Evolutionary conservation across 92 coral and sea anemone species (phyloP).

Genomic region (Virgularia gustaviana): DNA sequence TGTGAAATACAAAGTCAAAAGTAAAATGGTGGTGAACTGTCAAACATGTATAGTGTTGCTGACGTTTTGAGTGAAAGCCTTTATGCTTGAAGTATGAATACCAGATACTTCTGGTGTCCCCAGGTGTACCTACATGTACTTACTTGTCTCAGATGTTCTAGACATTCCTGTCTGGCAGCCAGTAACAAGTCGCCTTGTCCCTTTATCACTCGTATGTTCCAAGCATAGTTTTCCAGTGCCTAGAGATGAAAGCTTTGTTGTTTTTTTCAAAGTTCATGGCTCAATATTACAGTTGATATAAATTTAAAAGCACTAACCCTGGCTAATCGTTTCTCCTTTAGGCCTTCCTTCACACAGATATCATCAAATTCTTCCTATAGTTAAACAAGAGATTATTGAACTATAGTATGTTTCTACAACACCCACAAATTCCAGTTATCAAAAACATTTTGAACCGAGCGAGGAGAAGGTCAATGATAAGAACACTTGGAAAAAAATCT

Average conservation of each 20-base stretch:
- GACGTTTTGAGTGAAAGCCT: too few species aligned
- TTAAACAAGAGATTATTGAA: too few species aligned
- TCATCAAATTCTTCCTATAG: constrained; percentile 79
- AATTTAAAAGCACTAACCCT: constrained; percentile 49
- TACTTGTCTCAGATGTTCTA: constrained; percentile 92
- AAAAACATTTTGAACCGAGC: too few species aligned
- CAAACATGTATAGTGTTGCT: too few species aligned
- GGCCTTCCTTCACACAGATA: constrained; percentile 78
- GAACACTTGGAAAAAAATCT: too few species aligned
- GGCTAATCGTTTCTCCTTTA: constrained; percentile 78
- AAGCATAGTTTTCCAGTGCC: constrained; percentile 91
- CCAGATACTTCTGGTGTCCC: too few species aligned
- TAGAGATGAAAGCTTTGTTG: constrained; percentile 5
- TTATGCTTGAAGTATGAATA: too few species aligned
- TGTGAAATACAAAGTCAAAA: too few species aligned
- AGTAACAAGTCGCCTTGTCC: constrained; percentile 92
- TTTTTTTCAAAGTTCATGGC: background rate
- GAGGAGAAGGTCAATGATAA: too few species aligned
- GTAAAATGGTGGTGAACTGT: too few species aligned
- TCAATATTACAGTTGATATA: background rate
- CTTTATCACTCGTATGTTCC: constrained; percentile 93
- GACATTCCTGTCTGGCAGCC: constrained; percentile 81
- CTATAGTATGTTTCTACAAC: too few species aligned
- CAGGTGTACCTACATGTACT: background rate
- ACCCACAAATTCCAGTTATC: too few species aligned